Base-by-base conservation (phyloP, 2,888 invertebrate genomes). In the Conchocele bisecta region DNA sequence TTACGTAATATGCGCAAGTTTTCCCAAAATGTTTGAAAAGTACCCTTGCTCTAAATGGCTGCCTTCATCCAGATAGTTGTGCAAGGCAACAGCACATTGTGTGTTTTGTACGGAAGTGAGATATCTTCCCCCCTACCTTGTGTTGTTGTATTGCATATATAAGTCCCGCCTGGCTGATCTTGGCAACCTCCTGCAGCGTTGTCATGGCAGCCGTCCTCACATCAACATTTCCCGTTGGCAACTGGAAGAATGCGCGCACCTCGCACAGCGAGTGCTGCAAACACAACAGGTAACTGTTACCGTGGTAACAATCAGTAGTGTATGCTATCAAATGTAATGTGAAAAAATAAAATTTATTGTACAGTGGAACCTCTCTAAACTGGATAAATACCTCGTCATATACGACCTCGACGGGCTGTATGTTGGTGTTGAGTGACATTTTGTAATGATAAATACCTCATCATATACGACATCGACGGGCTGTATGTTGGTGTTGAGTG, bases 381-480 rank as follows among this genome's bases (percentile, higher is more conserved):
- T n/a, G n/a, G n/a, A n/a, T n/a, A n/a, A n/a, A n/a, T 90, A 95
- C 96, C 93, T 95, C 94, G 86, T 96, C 93, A 91, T 96, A 96
- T 15, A 95, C 93, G 50, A 95, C 91, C 91, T 96, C 96, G 22
- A 96, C 92, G 0, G 95, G 94, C 88, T 96, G 95, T 87, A 96
- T 91, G 63, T 93, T 92, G 57, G 95, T 92, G 60, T 93, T 93
- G 1, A 96, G 89, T 13, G 94, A 94, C n/a, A n/a, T n/a, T n/a
- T n/a, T n/a, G n/a, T n/a, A n/a, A n/a, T n/a, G n/a, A n/a, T n/a
- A n/a, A n/a, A n/a, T 90, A 95, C 96, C 93, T 95, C 94, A 86
- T 96, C 93, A 91, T 96, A 96, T 15, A 95, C 93, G 50, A 95
- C 91, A 91, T 96, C 96, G 22, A 96, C 92, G 0, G 95, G 94